Base-by-base conservation (phyloP, 2,888 invertebrate species). In the Epirrhoe tristata region DNA sequence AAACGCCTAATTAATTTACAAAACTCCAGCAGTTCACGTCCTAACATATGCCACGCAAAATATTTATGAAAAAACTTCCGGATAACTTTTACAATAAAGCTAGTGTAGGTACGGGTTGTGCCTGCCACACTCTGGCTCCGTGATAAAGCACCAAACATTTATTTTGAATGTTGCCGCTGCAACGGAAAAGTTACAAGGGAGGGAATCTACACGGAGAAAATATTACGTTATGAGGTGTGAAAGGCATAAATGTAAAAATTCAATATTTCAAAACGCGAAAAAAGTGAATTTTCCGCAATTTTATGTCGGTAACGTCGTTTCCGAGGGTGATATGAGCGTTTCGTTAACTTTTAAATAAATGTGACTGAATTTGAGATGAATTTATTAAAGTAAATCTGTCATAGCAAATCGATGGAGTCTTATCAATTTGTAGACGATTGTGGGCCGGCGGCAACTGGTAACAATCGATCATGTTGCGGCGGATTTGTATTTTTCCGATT, bases 221-320 rank as follows among this genome's bases (percentile, higher is more conserved):
- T 92, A 93, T 93, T 92, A 91, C 91, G 91, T 91, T 92, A 93
- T 93, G 93, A 93, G 92, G 92, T 93, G 93, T 93, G 85, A 93
- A 93, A 90, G 85, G 87, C 90, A 93, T 93, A 91, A 92, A 93
- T 92, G 92, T 93, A 92, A 92, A 92, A 91, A 91, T 90, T 92
- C 91, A 91, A 93, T 92, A 91, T 92, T 91, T 90, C 88, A 88
- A 81, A 72, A 82, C 76, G 82, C 78, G 78, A 82, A 87, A 83
- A 85, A 83, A 86, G 85, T 83, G 75, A 86, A 87, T 89, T 91
- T 86, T 85, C 83, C 82, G 81, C 86, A 86, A 88, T 90, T 89
- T 85, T 80, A 78, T 81, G 82, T 78, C 81, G 79, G 79, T 83
- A 81, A 84, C 85, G 86, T 83, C 88, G 84, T 87, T 86, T 81